Conservation (phyloP, 2,888 invertebrate species). For the Theodoxus fluviatilis region DNA sequence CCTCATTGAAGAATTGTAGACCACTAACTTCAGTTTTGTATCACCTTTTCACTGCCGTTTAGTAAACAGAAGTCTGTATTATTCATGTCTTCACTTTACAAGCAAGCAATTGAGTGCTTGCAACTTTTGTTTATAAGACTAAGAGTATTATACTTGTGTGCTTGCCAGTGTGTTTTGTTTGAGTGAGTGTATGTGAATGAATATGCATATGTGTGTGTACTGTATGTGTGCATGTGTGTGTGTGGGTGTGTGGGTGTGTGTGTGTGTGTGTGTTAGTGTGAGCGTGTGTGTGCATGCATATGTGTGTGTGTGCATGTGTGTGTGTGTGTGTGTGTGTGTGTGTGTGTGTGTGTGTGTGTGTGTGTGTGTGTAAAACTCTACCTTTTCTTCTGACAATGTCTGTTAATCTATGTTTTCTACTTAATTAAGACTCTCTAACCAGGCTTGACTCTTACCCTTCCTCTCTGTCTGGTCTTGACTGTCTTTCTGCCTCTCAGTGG, state of each 20-base stretch:
- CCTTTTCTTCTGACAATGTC: background rate
- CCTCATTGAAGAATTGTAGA: background rate
- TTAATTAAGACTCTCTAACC: background rate
- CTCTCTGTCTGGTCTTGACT: background rate
- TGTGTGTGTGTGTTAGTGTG: constrained; percentile 4
- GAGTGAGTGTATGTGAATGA: background rate
- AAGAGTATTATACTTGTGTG: no score
- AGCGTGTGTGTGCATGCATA: background rate
- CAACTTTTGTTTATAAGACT: background rate
- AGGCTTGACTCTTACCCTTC: background rate
- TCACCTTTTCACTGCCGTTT: no score
- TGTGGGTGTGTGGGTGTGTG: background rate
- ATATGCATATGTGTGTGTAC: no score
- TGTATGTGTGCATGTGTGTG: background rate
- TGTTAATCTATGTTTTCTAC: background rate
- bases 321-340: background rate
- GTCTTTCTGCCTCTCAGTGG: no score
- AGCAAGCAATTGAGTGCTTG: constrained; percentile 20
- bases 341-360: background rate
- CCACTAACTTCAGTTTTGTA: no score
- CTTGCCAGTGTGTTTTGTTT: background rate
- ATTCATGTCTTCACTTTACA: no score
- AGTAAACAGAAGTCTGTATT: no score
- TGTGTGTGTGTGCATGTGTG: no score
- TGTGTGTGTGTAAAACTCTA: background rate